Conservation (phyloP, 2,888 invertebrate genomes). For the Lasioglossum vierecki region DNA sequence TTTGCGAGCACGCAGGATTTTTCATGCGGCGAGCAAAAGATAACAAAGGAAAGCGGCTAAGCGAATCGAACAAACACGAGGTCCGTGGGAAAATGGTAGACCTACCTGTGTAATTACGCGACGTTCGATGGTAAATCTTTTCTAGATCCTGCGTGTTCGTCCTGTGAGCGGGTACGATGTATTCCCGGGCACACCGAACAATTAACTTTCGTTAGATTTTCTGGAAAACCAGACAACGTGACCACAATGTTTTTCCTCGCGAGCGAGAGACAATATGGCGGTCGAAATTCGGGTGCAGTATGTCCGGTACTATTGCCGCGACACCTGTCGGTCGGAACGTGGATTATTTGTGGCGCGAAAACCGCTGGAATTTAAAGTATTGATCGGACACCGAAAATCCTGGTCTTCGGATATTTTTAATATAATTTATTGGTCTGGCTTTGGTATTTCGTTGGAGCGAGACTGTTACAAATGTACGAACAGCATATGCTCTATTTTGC, state of each 20-base stretch:
- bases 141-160: constrained; percentile 13
- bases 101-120: constrained; percentile 65
- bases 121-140: constrained; percentile 41
- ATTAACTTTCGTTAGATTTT: constrained; percentile 47
- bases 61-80: constrained; percentile 65
- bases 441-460: background rate
- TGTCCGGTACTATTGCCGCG: constrained; percentile 60
- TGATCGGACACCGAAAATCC: background rate
- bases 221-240: constrained; percentile 86
- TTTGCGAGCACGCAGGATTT: background rate
- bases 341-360: constrained; percentile 31
- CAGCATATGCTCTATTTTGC: background rate
- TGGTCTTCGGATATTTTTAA: no score
- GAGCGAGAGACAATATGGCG: constrained; percentile 89
- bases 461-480: background rate
- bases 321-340: constrained; percentile 14
- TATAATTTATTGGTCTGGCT: background rate
- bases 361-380: background rate
- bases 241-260: constrained; percentile 88
- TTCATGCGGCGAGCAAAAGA: constrained; percentile 29
- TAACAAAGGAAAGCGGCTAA: constrained; percentile 67
- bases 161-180: background rate
- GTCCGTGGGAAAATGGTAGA: constrained; percentile 39
- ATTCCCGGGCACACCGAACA: constrained; percentile 31
- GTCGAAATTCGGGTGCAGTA: constrained; percentile 73